phyloP scores from a whole-genome alignment of 2,797 vertebrate genomes.

The Macropus fuliginosus region DNA sequence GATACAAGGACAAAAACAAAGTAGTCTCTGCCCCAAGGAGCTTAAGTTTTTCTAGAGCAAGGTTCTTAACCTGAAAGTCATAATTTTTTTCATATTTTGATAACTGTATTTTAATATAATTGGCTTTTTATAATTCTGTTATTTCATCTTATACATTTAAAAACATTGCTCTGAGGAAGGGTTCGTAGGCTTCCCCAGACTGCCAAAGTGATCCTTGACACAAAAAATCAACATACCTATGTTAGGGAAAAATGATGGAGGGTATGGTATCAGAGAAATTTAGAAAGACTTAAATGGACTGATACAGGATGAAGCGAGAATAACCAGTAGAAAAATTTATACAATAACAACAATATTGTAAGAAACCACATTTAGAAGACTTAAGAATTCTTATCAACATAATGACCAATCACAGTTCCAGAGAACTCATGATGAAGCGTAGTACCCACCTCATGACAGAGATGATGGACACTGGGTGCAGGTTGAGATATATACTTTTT shows the following conservation, averaged over 20 bases:
- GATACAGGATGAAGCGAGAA: neutral
- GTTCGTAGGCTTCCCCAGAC: neutral
- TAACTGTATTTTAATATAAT: neutral
- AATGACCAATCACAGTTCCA: neutral
- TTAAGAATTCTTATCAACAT: neutral
- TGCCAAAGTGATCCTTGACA: neutral
- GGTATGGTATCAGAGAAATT: neutral
- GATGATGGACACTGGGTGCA: neutral
- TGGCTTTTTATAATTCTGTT: neutral
- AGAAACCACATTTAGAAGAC: neutral
- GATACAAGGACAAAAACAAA: neutral
- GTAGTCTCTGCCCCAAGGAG: neutral
- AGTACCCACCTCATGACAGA: neutral
- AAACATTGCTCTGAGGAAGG: neutral
- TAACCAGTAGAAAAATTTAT: neutral
- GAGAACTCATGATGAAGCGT: neutral
- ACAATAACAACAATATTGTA: neutral
- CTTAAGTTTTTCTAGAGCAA: neutral
- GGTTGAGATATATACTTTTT: neutral
- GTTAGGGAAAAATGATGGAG: neutral
- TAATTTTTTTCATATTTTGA: neutral
- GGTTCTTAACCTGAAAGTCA: neutral
- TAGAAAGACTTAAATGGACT: neutral
- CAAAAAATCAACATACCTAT: neutral
- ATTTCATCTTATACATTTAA: neutral